Evolutionary conservation across 2,888 invertebrate species (phyloP), one percentile per base, ranked within the genome.

Genomic region (Dryocosmus kuriphilus): DNA sequence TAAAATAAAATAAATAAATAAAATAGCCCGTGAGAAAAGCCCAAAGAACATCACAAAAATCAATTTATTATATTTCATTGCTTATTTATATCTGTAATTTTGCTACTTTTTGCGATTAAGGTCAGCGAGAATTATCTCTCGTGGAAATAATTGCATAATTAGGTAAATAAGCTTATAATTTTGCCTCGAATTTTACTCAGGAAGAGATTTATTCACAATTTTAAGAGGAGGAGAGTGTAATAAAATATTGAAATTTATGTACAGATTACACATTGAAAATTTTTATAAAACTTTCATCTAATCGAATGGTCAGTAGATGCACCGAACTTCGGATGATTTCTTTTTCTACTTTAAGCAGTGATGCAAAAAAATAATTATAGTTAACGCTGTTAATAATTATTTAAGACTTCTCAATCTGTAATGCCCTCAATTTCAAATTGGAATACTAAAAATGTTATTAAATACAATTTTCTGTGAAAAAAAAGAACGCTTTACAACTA

Each of bases 1-100:
- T 71, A 27, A 27, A 9, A 67, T 71, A 27, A 71, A 71, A 71
- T 30, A 71, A 71, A 71, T 71, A 71, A 71, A 51, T 51, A 19
- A 51, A 71, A 71, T 46, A 30, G 46, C 11, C n/a, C 71, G 19
- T 71, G 19, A n/a, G 46, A 67, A 46, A 67, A n/a, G 9, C 27
- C 27, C 46, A 19, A 65, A 67, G 27, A 71, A n/a, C 32, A 51
- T 51, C 46, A n/a, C 46, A 27, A 11, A 71, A 30, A 71, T 51
- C 19, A 11, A 71, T 67, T n/a, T 32, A 67, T 46, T 46, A 67
- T 30, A 41, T 71, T 51, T 71, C 51, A 51, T 71, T 46, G 27
- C 67, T 51, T 46, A 46, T 67, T 67, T 46, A 67, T 46, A 22
- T 24, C 27, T 22, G 67, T 46, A 67, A 27, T 71, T 51, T 71